These are phyloP conservation scores for Eristalis intricaria DNA, from an alignment of 2,888 invertebrate genomes.

Conservation along the genomic window DNA sequence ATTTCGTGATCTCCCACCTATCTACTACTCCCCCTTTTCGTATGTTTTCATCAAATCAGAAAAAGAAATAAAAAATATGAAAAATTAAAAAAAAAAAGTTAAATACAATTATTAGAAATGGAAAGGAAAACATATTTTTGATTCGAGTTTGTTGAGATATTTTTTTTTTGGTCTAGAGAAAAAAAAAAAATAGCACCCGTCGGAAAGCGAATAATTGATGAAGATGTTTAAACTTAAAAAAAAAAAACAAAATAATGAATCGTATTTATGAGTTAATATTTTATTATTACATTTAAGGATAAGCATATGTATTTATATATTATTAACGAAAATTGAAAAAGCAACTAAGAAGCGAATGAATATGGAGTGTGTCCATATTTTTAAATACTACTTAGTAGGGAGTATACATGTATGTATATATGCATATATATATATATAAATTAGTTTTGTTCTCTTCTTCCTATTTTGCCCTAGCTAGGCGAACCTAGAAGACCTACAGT, in stretches of 20 bases:
- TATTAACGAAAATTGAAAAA: conserved; percentile 47
- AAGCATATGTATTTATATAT: conserved; percentile 71
- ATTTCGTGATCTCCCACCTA: conserved; percentile 61
- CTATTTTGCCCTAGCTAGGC: conserved; percentile 20
- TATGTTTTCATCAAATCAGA: conserved; percentile 20
- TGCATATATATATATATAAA: neutral
- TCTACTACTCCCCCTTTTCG: conserved; percentile 16
- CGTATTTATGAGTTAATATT: conserved; percentile 72
- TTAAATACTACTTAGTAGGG: conserved; percentile 42
- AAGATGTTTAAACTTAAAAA: conserved; percentile 36
- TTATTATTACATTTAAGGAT: conserved; percentile 68
- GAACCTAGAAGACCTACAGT: neutral
- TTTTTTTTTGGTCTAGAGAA: conserved; percentile 21
- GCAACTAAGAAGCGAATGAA: conserved; percentile 68
- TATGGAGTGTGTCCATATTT: conserved; percentile 48
- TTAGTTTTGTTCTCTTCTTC: conserved; percentile 18
- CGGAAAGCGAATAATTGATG: conserved; percentile 30
- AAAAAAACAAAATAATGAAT: conserved; percentile 28
- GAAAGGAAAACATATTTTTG: conserved; percentile 23
- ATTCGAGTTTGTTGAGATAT: conserved; percentile 34
- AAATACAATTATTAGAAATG: neutral
- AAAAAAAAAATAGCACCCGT: neutral
- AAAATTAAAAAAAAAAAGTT: conserved; percentile 8
- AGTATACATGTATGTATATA: conserved; percentile 7
- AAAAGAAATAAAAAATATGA: neutral